Conservation (phyloP, 2,797 vertebrate species). For the Vireo griseus region DNA sequence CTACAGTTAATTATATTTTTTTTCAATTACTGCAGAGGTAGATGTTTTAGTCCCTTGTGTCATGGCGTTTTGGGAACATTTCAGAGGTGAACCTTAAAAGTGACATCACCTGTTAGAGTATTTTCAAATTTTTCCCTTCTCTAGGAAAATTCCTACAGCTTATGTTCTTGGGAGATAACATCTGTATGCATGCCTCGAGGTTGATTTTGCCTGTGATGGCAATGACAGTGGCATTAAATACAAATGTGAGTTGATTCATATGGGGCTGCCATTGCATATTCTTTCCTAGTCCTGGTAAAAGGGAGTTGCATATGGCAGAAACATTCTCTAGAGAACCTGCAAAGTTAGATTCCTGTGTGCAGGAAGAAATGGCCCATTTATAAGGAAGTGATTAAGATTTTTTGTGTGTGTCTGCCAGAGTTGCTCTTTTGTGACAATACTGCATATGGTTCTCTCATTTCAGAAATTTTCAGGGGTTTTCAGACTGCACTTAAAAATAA, state of each 20-base stretch:
- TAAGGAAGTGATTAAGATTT: not conserved
- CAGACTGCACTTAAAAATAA: not conserved
- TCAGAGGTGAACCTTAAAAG: not conserved
- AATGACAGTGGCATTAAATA: not conserved
- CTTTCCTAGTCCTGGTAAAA: not conserved
- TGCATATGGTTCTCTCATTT: not conserved
- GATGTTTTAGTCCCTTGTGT: not conserved
- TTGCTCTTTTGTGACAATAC: not conserved
- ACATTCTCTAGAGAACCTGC: not conserved
- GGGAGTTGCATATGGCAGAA: not conserved
- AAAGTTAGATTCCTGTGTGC: not conserved
- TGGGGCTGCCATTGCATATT: not conserved
- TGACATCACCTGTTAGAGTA: not conserved
- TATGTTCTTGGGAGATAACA: not conserved
- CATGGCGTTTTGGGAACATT: not conserved
- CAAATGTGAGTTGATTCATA: not conserved
- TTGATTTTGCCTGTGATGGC: not conserved
- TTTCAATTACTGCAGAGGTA: not conserved
- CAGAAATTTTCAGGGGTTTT: not conserved
- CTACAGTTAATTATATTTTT: not conserved
- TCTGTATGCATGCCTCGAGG: not conserved
- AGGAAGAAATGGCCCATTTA: not conserved
- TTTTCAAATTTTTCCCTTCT: not conserved
- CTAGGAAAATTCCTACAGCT: not conserved
- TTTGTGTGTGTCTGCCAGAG: not conserved